phyloP scores from a whole-genome alignment of 2,888 invertebrate species.

The Trichogramma dendrolimi region DNA sequence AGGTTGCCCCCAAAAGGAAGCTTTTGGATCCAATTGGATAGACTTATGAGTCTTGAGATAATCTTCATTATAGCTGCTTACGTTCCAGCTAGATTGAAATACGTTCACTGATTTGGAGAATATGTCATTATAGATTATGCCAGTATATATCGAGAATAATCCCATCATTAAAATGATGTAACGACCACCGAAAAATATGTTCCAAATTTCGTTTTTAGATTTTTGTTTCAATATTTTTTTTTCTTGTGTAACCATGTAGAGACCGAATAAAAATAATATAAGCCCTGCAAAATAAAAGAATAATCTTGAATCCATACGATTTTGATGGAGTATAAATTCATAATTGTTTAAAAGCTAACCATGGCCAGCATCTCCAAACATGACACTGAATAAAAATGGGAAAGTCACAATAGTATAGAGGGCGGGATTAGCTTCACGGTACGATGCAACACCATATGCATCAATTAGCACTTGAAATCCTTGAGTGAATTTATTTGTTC shows the following conservation, averaged over 20 bases:
- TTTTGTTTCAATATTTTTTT: constrained; percentile 84
- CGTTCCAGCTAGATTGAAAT: constrained; percentile 87
- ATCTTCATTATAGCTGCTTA: neutral
- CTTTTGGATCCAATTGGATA: constrained; percentile 63
- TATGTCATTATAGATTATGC: constrained; percentile 94
- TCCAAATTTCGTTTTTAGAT: constrained; percentile 93
- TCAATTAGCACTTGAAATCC: constrained; percentile 95
- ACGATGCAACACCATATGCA: constrained; percentile 93
- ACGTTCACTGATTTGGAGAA: constrained; percentile 95
- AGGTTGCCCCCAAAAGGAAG: constrained; percentile 62
- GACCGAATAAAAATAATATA: constrained; percentile 86
- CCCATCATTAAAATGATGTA: constrained; percentile 98
- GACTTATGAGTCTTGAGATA: constrained; percentile 54
- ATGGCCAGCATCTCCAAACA: constrained; percentile 99
- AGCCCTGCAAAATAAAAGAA: constrained; percentile 41
- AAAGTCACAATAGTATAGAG: constrained; percentile 96
- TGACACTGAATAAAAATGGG: constrained; percentile 95
- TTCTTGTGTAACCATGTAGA: constrained; percentile 93
- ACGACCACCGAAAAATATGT: constrained; percentile 95
- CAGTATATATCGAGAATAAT: constrained; percentile 95
- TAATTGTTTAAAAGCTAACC: constrained; percentile 54
- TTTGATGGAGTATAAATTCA: neutral
- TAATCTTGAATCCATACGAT: neutral
- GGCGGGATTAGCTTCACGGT: constrained; percentile 95
- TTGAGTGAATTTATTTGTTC: constrained; percentile 91